A percentile compares a stretch with the other conserved stretches of the same genome.
phyloP scores from a whole-genome alignment of 2,113 vertebrate genomes.

The Lucifuga dentata region DNA sequence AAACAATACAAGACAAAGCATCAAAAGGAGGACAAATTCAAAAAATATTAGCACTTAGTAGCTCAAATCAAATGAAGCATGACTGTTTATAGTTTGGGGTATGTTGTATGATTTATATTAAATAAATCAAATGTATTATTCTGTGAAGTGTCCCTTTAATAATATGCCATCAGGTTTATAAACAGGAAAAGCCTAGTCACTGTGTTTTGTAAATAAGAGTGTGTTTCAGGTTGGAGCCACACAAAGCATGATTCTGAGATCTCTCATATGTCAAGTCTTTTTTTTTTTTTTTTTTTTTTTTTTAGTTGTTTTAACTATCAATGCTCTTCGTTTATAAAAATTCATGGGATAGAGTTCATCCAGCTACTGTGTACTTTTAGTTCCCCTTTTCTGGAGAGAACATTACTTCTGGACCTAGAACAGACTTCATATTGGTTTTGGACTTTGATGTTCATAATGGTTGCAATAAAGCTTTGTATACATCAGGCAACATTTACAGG shows the following conservation, averaged over 20 bases:
- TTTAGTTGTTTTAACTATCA: slow-evolving; percentile 10
- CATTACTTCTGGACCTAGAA: slow-evolving; percentile 3
- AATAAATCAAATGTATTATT: no score
- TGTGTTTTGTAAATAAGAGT: neutral
- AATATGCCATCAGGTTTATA: no score
- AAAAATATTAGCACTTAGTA: no score
- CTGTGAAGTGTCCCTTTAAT: no score
- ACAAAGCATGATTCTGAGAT: neutral
- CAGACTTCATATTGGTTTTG: slow-evolving; percentile 20
- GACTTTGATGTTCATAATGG: slow-evolving; percentile 4
- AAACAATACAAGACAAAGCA: neutral
- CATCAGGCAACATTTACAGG: slow-evolving; percentile 42
- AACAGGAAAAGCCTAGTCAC: neutral
- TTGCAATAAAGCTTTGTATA: slow-evolving; percentile 3
- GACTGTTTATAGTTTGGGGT: no score
- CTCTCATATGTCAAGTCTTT: no score
- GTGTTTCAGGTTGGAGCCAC: neutral
- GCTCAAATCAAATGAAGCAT: no score
- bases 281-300: neutral
- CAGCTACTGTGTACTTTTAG: slow-evolving; percentile 2
- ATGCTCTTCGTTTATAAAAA: neutral
- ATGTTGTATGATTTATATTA: no score
- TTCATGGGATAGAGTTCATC: neutral
- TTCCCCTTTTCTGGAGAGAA: slow-evolving; percentile 13
- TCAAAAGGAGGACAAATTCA: neutral